Conservation (phyloP, 92 coral and sea anemone genomes). For the Epizoanthus fatuus region DNA sequence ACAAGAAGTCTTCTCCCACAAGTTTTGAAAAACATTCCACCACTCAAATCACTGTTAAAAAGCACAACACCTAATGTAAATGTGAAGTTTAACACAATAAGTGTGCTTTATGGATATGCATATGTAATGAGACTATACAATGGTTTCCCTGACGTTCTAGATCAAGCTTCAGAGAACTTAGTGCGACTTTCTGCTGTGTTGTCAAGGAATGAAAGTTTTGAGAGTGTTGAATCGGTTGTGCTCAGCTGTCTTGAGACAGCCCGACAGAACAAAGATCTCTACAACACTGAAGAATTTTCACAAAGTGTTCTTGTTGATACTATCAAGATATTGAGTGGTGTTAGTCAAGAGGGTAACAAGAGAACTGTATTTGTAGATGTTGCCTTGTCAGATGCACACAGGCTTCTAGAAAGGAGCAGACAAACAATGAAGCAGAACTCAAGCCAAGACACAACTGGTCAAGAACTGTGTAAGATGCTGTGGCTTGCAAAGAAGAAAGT, state of each 20-base stretch:
- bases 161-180: slow-evolving; percentile 73
- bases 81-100: slow-evolving; percentile 75
- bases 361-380: slow-evolving; percentile 54
- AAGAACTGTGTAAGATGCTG: slow-evolving; percentile 65
- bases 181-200: slow-evolving; percentile 81
- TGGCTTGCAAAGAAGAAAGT: slow-evolving; percentile 96
- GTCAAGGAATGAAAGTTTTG: slow-evolving; percentile 76
- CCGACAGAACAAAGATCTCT: slow-evolving; percentile 76
- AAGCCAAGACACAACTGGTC: slow-evolving; percentile 25
- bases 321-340: slow-evolving; percentile 63
- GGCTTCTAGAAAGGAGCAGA: slow-evolving; percentile 73
- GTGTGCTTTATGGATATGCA: slow-evolving; percentile 89
- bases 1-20: slow-evolving; percentile 25
- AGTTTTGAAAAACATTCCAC: slow-evolving; percentile 64
- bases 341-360: neutral
- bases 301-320: slow-evolving; percentile 72
- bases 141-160: slow-evolving; percentile 81
- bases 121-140: slow-evolving; percentile 87
- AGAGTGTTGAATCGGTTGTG: slow-evolving; percentile 74
- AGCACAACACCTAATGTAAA: slow-evolving; percentile 65
- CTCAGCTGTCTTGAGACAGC: slow-evolving; percentile 72
- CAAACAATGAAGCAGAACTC: slow-evolving; percentile 41
- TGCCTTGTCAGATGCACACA: slow-evolving; percentile 86
- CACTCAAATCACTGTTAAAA: slow-evolving; percentile 54
- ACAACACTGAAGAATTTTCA: slow-evolving; percentile 82